Evolutionary conservation across 2,888 invertebrate species (phyloP), one percentile per base, ranked within the genome.

Genomic region (Fragum fragum): DNA sequence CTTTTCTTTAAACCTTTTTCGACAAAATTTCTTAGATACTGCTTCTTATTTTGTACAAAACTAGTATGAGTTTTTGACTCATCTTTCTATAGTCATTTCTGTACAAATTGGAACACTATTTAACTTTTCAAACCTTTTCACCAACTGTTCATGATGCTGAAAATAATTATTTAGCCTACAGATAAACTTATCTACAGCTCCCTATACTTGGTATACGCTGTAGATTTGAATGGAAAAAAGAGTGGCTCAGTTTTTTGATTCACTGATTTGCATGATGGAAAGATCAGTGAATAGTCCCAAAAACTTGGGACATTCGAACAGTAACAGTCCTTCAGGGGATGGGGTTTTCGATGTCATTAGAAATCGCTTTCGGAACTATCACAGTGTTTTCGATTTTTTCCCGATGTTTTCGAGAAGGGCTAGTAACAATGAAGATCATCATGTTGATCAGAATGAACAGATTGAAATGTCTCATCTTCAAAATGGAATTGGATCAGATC

Each of bases 401-500:
- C 32, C 32, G 21, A 53, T 71, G n/a, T 88, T 87, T 59, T 70
- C 78, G 73, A 42, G 83, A 14, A 85, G 79, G 73, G 75, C 59
- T 61, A 79, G 74, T 28, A 29, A 32, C n/a, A 66, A 42, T 26
- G 85, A 87, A 28, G 84, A 83, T 23, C 75, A 73, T 2, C 28
- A 69, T 72, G 18, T 63, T 14, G 47, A 75, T 70, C 57, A 75
- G 23, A 71, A 42, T 79, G 90, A 90, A 77, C 88, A 90, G 29
- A 91, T 93, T 73, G 92, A 93, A 81, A 91, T 93, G 92, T 89
- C 91, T 14, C 90, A 89, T 55, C 86, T 93, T 77, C 87, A 87
- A 32, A 88, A 82, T 71, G 82, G 76, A 53, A 80, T 74, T 23
- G 81, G 81, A 53, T 75, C 77, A 23, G 55, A 73, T 14, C 69